Base-by-base conservation (phyloP, 2,113 vertebrate genomes). In the Anoplopoma fimbria region DNA sequence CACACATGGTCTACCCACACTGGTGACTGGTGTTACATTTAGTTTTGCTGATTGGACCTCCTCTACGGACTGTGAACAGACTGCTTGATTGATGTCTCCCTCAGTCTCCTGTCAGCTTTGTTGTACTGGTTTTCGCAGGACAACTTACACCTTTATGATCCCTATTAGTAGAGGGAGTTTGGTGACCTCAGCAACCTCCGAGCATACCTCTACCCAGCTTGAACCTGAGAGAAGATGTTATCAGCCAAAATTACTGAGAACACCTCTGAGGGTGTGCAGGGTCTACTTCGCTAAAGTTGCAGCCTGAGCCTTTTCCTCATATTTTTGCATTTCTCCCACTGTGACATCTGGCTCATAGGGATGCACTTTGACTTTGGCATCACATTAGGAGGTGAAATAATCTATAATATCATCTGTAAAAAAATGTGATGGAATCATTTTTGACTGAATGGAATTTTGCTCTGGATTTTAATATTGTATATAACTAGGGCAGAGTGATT, bases 241-340 rank as follows among this genome's bases (percentile, higher is more conserved):
- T 67, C 58, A 73, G 40, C 19, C 51, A 40, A 72, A 67, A 42
- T 65, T 57, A 53, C 33, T 53, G 45, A 42, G 64, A 79, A 53
- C 25, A 53, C 58, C 25, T 71, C 58, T 78, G 21, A 36, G 15
- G 17, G 21, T 38, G 55, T 61, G n/a, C 23, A n/a, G 58, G n/a
- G 45, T 53, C 36, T 10, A n/a, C 12, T 34, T 75, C 10, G 7
- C 29, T 6, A 45, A 60, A 33, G n/a, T 8, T 25, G 12, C 68
- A 69, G 51, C 29, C 0, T 3, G 53, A 15, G 31, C 53, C 21
- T 63, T 55, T 75, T 19, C n/a, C 17, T 73, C 6, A 70, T 7
- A 3, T 33, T 33, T 38, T 69, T 58, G 19, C 27, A 25, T 58
- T 47, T 45, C 19, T 17, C 12, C 15, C 1, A 4, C 38, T 36